Percentiles rank a stretch among this genome's conserved stretches.
These are phyloP conservation scores for Rotaria macrura DNA, from an alignment of 2,888 invertebrate species.

Conservation along the genomic window DNA sequence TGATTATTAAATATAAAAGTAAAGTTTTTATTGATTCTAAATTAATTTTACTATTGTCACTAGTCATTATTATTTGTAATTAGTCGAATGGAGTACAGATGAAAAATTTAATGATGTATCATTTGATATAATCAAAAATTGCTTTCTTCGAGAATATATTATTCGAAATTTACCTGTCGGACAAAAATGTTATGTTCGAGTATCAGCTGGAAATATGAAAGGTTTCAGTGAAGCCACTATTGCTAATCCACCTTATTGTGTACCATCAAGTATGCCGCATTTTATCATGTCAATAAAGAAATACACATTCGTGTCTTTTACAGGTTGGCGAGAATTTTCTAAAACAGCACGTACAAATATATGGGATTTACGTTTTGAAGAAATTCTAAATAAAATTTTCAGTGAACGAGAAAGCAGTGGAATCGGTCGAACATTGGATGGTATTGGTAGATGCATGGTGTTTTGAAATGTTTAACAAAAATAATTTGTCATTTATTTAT, in stretches of 20 bases:
- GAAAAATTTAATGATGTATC: conserved; percentile 62
- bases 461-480: background rate
- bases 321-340: conserved; percentile 17
- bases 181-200: conserved; percentile 74
- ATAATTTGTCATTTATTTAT: background rate
- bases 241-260: conserved; percentile 70
- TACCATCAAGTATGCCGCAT: conserved; percentile 70
- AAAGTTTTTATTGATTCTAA: conserved; percentile 37
- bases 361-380: background rate
- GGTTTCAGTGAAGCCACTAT: conserved; percentile 64
- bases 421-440: background rate
- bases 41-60: conserved; percentile 38
- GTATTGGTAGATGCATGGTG: background rate
- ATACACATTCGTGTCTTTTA: conserved; percentile 1
- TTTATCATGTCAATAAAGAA: background rate
- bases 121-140: conserved; percentile 55
- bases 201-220: conserved; percentile 71
- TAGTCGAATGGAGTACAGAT: conserved; percentile 84
- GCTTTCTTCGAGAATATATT: conserved; percentile 57
- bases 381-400: background rate
- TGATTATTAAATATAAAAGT: conserved; percentile 84
- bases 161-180: conserved; percentile 70
- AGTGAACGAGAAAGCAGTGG: background rate
- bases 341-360: background rate
- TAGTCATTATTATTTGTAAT: conserved; percentile 37